Evolutionary conservation across 2,888 invertebrate species (phyloP), one percentile per base, ranked within the genome.

Genomic region (Lypha dubia): DNA sequence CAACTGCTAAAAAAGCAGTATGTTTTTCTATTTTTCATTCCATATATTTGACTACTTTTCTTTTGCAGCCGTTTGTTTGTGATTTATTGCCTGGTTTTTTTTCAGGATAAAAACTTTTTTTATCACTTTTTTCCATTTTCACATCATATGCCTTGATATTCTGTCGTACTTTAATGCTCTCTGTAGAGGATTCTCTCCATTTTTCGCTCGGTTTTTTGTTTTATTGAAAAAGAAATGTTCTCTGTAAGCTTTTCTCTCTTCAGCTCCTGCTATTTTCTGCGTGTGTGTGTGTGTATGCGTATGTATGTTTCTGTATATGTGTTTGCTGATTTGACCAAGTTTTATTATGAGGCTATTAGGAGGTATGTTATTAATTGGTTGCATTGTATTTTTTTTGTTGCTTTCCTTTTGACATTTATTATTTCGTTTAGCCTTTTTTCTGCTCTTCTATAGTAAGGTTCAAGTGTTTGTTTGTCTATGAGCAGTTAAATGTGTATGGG

Each of bases 361-460:
- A 84, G 77, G 77, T 81, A 79, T 84, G 70, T 77, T 81, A 77
- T 84, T 84, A 84, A 81, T 81, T 84, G 81, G 81, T 81, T 79
- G 84, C 84, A 84, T 84, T 84, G 84, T 84, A 79, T 44, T 51
- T 83, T 84, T 79, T 71, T 71, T 79, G 53, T 56, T 79, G 79
- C 67, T 53, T 80, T 80, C 84, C 77, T 84, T 84, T 81, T 84
- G 84, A 84, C 84, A 84, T 84, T 84, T 84, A 81, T 84, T 84
- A 84, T 81, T 81, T 81, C 84, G 77, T 79, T 84, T 84, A 81
- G 84, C 84, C 84, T 84, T 81, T 84, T 84, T 81, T 63, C 77
- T 77, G 73, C 20, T 79, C 56, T 62, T 46, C 56, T 60, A 67
- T 60, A 73, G 77, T 68, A 81, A 74, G 84, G 84, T 84, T 84